Evolutionary conservation across 2,113 vertebrate species (phyloP).

Genomic region (Anguilla rostrata): DNA sequence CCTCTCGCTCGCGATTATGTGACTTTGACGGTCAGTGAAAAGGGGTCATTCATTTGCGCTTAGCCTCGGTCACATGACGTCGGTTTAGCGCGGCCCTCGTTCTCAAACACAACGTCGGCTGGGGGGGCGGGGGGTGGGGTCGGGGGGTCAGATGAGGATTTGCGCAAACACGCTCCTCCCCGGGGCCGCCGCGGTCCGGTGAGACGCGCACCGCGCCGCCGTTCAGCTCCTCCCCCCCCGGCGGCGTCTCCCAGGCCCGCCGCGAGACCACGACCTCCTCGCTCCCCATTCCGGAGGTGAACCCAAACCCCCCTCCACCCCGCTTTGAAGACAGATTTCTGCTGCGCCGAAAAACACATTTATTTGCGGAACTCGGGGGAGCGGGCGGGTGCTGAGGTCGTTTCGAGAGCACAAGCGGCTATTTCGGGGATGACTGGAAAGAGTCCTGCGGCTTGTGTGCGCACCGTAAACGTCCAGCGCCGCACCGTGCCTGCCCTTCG

Average conservation of each 20-base stretch:
- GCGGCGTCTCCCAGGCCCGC: background rate
- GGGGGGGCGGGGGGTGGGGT: background rate
- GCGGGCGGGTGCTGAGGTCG: background rate
- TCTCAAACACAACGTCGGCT: conserved; percentile 35
- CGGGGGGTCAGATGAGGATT: conserved; percentile 36
- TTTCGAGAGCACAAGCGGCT: background rate
- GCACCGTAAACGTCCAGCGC: background rate
- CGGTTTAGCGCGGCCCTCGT: background rate
- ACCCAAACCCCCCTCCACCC: background rate
- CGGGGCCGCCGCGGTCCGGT: background rate
- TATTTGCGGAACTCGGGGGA: background rate
- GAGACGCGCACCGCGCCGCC: no score
- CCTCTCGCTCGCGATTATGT: background rate
- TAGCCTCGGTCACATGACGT: background rate
- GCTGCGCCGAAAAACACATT: background rate
- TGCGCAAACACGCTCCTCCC: conserved; percentile 45
- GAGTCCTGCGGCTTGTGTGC: background rate
- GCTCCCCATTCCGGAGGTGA: no score
- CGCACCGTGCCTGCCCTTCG: background rate
- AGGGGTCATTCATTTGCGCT: background rate
- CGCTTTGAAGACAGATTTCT: background rate
- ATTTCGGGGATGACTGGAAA: background rate
- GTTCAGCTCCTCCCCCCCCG: conserved; percentile 5
- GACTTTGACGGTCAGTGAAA: background rate
- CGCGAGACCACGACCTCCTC: no score